Evolutionary conservation across 1,140 invertebrate species (phyloP).

Genomic region (Euwallacea fornicatus): DNA sequence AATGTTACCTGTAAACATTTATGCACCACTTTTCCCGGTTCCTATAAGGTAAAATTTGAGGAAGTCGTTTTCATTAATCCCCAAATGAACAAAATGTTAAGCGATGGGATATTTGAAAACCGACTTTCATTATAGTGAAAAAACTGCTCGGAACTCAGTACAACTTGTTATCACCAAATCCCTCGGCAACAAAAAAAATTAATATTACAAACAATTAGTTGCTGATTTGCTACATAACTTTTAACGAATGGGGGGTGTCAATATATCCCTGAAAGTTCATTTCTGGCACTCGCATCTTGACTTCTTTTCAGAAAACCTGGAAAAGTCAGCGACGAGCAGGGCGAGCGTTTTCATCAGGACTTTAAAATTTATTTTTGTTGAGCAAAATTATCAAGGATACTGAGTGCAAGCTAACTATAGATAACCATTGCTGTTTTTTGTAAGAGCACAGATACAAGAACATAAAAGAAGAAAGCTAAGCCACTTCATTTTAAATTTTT

Average conservation of each 20-base stretch:
- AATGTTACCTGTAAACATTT: conserved; percentile 24
- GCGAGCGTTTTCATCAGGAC: conserved; percentile 21
- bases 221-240: conserved; percentile 35
- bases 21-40: no score
- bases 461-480: conserved; percentile 7
- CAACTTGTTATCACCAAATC: conserved; percentile 33
- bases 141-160: conserved; percentile 30
- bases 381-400: not conserved
- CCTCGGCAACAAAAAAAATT: conserved; percentile 39
- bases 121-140: conserved; percentile 11
- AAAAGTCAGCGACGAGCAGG: conserved; percentile 15
- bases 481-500: not conserved
- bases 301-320: conserved; percentile 30
- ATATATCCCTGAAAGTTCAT: conserved; percentile 28
- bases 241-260: conserved; percentile 17
- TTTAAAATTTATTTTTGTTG: conserved; percentile 2
- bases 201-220: conserved; percentile 41
- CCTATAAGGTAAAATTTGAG: conserved; percentile 32
- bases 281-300: conserved; percentile 25
- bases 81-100: conserved; percentile 27
- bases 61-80: conserved; percentile 39
- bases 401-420: conserved; percentile 8
- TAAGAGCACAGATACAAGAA: conserved; percentile 7
- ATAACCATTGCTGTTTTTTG: conserved; percentile 13
- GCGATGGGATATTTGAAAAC: conserved; percentile 15